phyloP scores from a whole-genome alignment of 2,797 vertebrate species.

The Alcedo quadribrachys region DNA sequence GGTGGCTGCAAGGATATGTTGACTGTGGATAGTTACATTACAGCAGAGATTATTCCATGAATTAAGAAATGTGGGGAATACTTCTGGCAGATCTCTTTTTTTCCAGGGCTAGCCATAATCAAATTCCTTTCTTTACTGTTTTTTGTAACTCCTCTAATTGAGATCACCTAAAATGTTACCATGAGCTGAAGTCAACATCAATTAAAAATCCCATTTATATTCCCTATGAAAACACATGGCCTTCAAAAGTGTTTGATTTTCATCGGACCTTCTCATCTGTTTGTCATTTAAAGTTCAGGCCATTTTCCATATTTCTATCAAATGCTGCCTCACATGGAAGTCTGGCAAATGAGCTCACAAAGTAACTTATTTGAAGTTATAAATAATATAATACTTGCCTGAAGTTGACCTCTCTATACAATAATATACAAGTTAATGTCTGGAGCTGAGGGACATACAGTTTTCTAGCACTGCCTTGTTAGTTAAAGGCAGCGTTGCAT shows the following conservation, averaged over 20 bases:
- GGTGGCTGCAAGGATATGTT: background rate
- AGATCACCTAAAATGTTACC: constrained; percentile 86
- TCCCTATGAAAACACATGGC: constrained; percentile 83
- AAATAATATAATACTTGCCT: constrained; percentile 85
- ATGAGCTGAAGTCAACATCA: constrained; percentile 88
- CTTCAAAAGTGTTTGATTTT: constrained; percentile 86
- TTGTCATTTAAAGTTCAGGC: constrained; percentile 90
- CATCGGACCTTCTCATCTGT: constrained; percentile 89
- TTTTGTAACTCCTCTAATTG: constrained; percentile 87
- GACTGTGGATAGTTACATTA: background rate
- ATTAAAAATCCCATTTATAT: constrained; percentile 94
- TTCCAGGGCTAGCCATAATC: constrained; percentile 74
- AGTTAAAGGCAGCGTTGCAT: background rate
- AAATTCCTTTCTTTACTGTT: constrained; percentile 85
- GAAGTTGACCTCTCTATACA: constrained; percentile 71
- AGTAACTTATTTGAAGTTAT: constrained; percentile 88
- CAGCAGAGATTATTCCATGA: constrained; percentile 9
- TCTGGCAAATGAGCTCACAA: constrained; percentile 76
- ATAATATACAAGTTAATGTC: constrained; percentile 67
- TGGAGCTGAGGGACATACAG: constrained; percentile 20
- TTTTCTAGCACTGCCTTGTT: background rate
- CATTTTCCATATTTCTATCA: constrained; percentile 91
- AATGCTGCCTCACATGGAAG: constrained; percentile 87
- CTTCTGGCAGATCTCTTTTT: constrained; percentile 63
- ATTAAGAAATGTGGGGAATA: constrained; percentile 43